These are phyloP conservation scores for Alethe castanea DNA, from an alignment of 2,113 vertebrate species.

Conservation along the genomic window DNA sequence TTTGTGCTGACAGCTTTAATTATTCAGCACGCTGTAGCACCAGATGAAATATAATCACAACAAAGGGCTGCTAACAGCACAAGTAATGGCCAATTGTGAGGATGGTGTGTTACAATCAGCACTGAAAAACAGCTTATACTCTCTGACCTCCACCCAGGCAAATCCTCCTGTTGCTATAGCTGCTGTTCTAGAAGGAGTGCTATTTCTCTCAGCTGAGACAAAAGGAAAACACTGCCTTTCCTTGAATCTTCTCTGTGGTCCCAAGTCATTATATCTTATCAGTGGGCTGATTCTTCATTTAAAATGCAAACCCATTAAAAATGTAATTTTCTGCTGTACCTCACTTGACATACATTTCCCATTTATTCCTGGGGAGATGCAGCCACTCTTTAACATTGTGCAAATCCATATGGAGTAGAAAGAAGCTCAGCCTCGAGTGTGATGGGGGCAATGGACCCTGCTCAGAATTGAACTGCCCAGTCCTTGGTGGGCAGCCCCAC, in stretches of 20 bases:
- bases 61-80: slow-evolving; percentile 3
- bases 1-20: slow-evolving; percentile 52
- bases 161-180: slow-evolving; percentile 35
- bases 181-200: background rate
- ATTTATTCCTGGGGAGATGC: background rate
- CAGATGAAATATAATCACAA: background rate
- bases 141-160: slow-evolving; percentile 24
- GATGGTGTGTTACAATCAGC: slow-evolving; percentile 23
- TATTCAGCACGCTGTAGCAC: background rate
- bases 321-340: background rate
- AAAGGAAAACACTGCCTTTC: background rate
- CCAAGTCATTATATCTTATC: background rate
- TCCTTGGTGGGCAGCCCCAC: fast-evolving
- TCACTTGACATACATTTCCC: background rate
- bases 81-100: slow-evolving; percentile 4
- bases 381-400: background rate
- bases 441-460: background rate
- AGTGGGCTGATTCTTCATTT: background rate
- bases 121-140: slow-evolving; percentile 13
- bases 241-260: background rate
- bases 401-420: background rate
- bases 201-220: background rate
- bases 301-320: background rate
- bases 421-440: background rate
- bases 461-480: background rate